phyloP scores from a whole-genome alignment of 1,140 invertebrate species.

The Dendrolimus kikuchii region DNA sequence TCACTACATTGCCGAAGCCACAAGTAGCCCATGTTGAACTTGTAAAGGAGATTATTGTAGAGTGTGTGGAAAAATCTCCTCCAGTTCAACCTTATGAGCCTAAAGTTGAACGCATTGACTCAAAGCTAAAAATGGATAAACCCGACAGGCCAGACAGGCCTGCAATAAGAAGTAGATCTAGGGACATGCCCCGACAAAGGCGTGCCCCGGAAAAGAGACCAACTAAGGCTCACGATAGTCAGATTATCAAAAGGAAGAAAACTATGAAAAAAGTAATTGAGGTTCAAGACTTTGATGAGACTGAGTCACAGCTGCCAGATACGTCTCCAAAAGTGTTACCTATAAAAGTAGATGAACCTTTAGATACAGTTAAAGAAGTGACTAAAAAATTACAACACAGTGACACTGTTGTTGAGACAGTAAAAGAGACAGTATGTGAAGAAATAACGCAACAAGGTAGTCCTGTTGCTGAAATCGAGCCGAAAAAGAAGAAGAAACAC shows the following conservation, averaged over 20 bases:
- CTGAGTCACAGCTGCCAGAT: constrained; percentile 20
- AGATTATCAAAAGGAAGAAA: constrained; percentile 54
- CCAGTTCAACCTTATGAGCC: constrained; percentile 24
- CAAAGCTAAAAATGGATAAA: constrained; percentile 26
- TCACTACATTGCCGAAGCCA: constrained; percentile 43
- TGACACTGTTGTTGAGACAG: constrained; percentile 33
- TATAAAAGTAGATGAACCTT: constrained; percentile 1
- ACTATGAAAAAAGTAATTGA: constrained; percentile 51
- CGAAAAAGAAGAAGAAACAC: constrained; percentile 63
- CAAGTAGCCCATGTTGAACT: constrained; percentile 57
- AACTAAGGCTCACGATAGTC: constrained; percentile 39
- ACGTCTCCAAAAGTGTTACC: neutral
- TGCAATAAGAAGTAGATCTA: constrained; percentile 51
- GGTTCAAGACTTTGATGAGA: constrained; percentile 58
- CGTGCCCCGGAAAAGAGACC: constrained; percentile 52
- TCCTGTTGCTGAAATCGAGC: constrained; percentile 23
- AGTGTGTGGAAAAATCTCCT: constrained; percentile 38
- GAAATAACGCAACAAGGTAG: constrained; percentile 8
- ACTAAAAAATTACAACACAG: constrained; percentile 35
- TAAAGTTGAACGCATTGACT: constrained; percentile 31
- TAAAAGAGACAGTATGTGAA: constrained; percentile 19
- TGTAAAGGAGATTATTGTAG: constrained; percentile 46
- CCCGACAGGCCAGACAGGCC: constrained; percentile 13
- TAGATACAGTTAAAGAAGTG: constrained; percentile 20
- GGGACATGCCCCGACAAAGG: constrained; percentile 57